Evolutionary conservation across 2,113 vertebrate genomes (phyloP).

Genomic region (Nipponia nippon): DNA sequence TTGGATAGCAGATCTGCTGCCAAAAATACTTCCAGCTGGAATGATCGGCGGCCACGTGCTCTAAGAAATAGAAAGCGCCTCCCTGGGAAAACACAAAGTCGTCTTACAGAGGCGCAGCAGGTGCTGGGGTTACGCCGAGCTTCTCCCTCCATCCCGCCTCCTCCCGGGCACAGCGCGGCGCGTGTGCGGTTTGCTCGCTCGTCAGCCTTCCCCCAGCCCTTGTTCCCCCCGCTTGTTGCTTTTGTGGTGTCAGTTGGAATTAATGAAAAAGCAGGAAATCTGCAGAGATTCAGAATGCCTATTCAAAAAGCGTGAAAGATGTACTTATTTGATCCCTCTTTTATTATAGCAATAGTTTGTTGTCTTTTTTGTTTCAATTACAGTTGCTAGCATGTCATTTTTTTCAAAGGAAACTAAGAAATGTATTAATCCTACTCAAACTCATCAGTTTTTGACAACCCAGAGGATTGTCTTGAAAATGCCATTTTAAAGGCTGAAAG

Average conservation of each 20-base stretch:
- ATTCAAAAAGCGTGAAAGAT: neutral
- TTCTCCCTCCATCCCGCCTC: neutral
- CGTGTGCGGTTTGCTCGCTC: accelerated
- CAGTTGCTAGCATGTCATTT: neutral
- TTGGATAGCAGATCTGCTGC: constrained; percentile 78
- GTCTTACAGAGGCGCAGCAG: neutral
- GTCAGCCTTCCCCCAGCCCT: neutral
- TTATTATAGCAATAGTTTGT: neutral
- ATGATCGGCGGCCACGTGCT: constrained; percentile 79
- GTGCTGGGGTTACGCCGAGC: neutral
- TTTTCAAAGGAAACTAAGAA: neutral
- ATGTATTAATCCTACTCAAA: neutral
- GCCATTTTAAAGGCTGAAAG: neutral
- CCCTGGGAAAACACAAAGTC: constrained; percentile 70
- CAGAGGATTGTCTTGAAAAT: neutral
- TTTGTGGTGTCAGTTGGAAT: neutral
- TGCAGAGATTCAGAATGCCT: neutral
- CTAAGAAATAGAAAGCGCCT: constrained; percentile 84
- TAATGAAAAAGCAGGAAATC: neutral
- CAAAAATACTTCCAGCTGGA: constrained; percentile 78
- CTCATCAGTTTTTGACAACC: neutral
- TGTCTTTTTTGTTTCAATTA: neutral
- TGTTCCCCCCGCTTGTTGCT: neutral
- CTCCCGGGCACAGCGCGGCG: accelerated
- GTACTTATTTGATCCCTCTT: neutral